Evolutionary conservation across 2,888 invertebrate genomes (phyloP).

Genomic region (Agriotes lineatus): DNA sequence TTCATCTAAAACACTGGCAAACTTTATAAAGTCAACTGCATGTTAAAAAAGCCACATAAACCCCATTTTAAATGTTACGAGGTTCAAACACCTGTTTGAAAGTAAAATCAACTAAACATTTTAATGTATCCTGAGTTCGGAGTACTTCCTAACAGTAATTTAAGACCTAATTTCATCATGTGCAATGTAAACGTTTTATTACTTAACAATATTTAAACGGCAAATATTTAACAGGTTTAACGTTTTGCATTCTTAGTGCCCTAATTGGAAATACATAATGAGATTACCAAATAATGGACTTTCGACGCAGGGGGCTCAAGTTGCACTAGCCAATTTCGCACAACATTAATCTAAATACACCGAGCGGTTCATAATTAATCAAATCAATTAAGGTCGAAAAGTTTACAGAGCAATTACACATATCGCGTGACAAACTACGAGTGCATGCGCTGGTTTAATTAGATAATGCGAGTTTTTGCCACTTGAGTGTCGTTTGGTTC

Average conservation of each 20-base stretch:
- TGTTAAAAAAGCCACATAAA: too few species aligned
- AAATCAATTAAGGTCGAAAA: conserved; percentile 15
- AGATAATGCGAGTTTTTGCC: conserved; percentile 7
- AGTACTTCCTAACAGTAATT: too few species aligned
- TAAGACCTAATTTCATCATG: too few species aligned
- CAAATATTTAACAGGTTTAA: not conserved
- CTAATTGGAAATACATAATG: not conserved
- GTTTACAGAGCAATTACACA: conserved; percentile 14
- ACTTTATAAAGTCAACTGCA: too few species aligned
- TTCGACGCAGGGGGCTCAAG: not conserved
- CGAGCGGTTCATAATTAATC: not conserved
- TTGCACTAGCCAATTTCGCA: not conserved
- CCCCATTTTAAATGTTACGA: too few species aligned
- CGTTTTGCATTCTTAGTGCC: not conserved
- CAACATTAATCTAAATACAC: conserved; percentile 1
- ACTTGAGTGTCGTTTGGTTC: conserved; percentile 15
- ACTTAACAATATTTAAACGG: not conserved
- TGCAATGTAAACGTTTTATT: too few species aligned
- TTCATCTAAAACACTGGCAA: too few species aligned
- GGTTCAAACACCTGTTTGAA: too few species aligned
- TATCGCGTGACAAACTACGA: conserved; percentile 20
- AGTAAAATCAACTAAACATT: too few species aligned
- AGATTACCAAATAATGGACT: not conserved
- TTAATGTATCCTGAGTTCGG: too few species aligned
- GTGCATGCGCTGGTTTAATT: conserved; percentile 12